A percentile compares a stretch with the other conserved stretches of the same genome.
These are phyloP conservation scores for Drosophila pruinosa DNA, from an alignment of 1,140 invertebrate species.

Conservation along the genomic window DNA sequence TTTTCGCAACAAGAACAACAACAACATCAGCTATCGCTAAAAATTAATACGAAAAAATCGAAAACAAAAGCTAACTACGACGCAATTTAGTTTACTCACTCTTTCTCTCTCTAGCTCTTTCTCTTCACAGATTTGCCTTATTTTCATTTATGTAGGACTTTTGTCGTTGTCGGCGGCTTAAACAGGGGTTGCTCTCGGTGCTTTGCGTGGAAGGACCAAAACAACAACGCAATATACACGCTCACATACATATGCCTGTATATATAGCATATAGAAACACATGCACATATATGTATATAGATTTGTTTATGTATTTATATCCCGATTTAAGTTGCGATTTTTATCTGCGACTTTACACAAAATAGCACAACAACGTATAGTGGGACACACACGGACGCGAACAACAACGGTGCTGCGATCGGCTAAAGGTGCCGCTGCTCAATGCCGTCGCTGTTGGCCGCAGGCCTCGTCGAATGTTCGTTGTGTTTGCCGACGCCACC, in stretches of 20 bases:
- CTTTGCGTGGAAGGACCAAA: slow-evolving; percentile 31
- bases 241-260: background rate
- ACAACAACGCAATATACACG: slow-evolving; percentile 27
- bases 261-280: background rate
- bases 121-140: slow-evolving; percentile 30
- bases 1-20: slow-evolving; percentile 49
- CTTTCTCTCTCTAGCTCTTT: slow-evolving; percentile 26
- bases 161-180: slow-evolving; percentile 22
- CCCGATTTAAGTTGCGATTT: slow-evolving; percentile 7
- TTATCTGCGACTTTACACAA: background rate
- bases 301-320: background rate
- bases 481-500: slow-evolving; percentile 32
- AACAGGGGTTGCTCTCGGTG: slow-evolving; percentile 36
- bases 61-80: slow-evolving; percentile 69
- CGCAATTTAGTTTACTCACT: slow-evolving; percentile 79
- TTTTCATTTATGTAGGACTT: slow-evolving; percentile 31
- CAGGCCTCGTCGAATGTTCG: slow-evolving; percentile 75
- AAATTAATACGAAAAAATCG: slow-evolving; percentile 10
- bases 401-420: slow-evolving; percentile 54
- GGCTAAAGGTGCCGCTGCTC: slow-evolving; percentile 73
- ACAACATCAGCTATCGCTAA: slow-evolving; percentile 32
- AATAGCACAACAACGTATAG: slow-evolving; percentile 5
- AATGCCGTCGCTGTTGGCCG: slow-evolving; percentile 67
- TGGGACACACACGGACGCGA: slow-evolving; percentile 12
- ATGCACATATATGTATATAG: background rate